Base-by-base conservation (phyloP, 2,797 vertebrate species). In the Chromobotia macracanthus region DNA sequence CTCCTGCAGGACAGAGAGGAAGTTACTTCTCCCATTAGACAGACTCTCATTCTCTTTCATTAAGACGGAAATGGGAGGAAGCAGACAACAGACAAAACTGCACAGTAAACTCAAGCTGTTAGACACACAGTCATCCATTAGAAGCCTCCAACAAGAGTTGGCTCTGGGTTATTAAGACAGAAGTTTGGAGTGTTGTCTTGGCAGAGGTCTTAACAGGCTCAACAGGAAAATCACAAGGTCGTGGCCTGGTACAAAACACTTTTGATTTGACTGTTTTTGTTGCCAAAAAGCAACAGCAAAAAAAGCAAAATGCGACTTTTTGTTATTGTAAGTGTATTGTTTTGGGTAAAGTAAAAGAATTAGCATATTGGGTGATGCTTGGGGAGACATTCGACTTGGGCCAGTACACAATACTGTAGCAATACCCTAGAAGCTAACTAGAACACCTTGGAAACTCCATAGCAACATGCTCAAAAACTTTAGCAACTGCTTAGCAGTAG, bases 11-110 rank as follows among this genome's bases (percentile, higher is more conserved):
- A 44, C 48, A 6, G n/a, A 61, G 15, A 69, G 55, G 38, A 48
- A 77, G 41, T 69, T 60, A 60, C 68, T 77, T 31, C 55, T 38
- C 55, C 44, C 28, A 61, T 70, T 77, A 79, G 35, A 79, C 58
- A 55, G 44, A 70, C 56, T 55, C 31, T n/a, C n/a, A 71, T 61
- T 19, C 31, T 16, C 4, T 44, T 48, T 79, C 71, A 79, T 72
- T 79, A 71, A 79, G 67, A 61, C 55, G 38, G 66, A 28, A 28
- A 4, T 2, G 2, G 4, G 55, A 61, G 61, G 15, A 60, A 16
- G 25, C 65, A 77, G 65, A 71, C 56, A 23, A 67, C 46, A 64
- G 60, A 35, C 56, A 15, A 28, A 77, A 79, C 23, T 71, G 76
- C 56, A 41, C 44, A 53, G 44, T 71, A 53, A 78, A 71, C 58